These are phyloP conservation scores for Eriosoma lanigerum DNA, from an alignment of 1,140 invertebrate species.

Conservation along the genomic window DNA sequence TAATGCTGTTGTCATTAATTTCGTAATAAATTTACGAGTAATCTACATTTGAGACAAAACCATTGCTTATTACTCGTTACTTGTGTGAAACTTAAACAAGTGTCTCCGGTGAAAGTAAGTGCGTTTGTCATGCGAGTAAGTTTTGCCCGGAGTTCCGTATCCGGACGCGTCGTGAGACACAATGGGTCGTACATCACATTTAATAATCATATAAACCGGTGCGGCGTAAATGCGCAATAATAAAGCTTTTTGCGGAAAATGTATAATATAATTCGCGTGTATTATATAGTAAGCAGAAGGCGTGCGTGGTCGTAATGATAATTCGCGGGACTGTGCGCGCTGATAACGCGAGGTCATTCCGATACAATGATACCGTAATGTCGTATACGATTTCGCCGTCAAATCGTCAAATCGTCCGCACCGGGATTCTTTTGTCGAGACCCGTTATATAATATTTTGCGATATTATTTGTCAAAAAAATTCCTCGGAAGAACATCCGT, in stretches of 20 bases:
- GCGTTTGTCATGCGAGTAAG: constrained; percentile 40
- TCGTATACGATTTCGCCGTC: background rate
- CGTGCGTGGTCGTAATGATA: no score
- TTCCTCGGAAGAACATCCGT: background rate
- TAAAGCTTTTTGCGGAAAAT: no score
- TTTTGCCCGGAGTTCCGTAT: constrained; percentile 24
- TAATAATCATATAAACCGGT: background rate
- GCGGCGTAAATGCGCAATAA: background rate
- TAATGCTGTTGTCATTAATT: background rate
- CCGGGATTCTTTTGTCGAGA: constrained; percentile 30
- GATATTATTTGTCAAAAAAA: constrained; percentile 6
- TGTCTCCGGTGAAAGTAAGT: constrained; percentile 42
- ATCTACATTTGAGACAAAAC: constrained; percentile 22
- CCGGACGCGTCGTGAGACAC: constrained; percentile 7
- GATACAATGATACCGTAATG: background rate
- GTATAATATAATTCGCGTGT: no score
- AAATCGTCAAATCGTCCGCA: constrained; percentile 9
- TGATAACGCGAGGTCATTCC: constrained; percentile 32
- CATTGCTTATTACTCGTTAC: constrained; percentile 14
- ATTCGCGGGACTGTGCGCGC: background rate
- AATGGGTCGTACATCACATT: constrained; percentile 33
- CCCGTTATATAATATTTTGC: no score
- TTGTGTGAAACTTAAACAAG: constrained; percentile 5
- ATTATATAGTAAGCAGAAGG: no score
- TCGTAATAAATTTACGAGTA: constrained; percentile 11